Conservation (phyloP, 2,888 invertebrate species). For the Steinernema carpocapsae region DNA sequence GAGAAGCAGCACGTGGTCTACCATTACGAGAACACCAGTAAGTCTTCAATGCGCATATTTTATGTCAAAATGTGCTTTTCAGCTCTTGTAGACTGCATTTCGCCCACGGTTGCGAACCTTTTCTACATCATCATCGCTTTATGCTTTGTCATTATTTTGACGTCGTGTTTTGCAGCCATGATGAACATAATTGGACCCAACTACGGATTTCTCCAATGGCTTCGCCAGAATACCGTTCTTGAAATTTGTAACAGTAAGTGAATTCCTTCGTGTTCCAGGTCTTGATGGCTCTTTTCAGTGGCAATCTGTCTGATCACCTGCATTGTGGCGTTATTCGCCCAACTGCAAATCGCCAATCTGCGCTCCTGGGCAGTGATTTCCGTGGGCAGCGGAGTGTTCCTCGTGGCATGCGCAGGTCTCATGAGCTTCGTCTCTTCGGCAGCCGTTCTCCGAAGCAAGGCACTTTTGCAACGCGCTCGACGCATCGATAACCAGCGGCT, state of each 20-base stretch:
- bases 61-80: conserved; percentile 34
- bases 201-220: conserved; percentile 54
- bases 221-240: conserved; percentile 53
- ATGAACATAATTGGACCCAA: conserved; percentile 53
- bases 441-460: conserved; percentile 52
- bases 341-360: conserved; percentile 48
- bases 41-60: background rate
- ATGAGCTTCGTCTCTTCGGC: conserved; percentile 46
- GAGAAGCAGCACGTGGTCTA: conserved; percentile 55
- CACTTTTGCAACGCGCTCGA: conserved; percentile 46
- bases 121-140: conserved; percentile 62
- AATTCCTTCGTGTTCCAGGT: conserved; percentile 36
- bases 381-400: conserved; percentile 53
- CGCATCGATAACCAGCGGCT: conserved; percentile 58
- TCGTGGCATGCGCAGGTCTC: conserved; percentile 47
- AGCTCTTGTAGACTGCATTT: conserved; percentile 61
- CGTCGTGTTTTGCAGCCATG: conserved; percentile 47
- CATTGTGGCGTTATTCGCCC: conserved; percentile 49
- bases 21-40: conserved; percentile 52
- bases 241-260: conserved; percentile 56
- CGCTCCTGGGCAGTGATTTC: conserved; percentile 49
- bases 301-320: conserved; percentile 50
- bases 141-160: conserved; percentile 54
- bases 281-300: conserved; percentile 44
- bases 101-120: conserved; percentile 56